A percentile compares a stretch with the other conserved stretches of the same genome.
phyloP scores from a whole-genome alignment of 2,797 vertebrate genomes.

The Harpagifer antarcticus region DNA sequence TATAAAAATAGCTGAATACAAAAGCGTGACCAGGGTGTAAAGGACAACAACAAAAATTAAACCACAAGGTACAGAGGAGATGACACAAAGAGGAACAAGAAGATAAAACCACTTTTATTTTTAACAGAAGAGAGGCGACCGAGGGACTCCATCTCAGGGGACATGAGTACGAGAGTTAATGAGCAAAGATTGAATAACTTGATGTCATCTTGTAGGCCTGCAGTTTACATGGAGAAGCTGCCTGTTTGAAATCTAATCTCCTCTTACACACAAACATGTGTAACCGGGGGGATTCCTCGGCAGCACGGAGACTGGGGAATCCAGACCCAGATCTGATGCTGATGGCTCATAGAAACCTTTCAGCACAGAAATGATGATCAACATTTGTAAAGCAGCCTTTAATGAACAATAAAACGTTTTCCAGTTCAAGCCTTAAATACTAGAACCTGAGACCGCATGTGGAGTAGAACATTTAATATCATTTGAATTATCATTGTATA shows the following conservation, averaged over 20 bases:
- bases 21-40: not conserved
- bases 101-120: not conserved
- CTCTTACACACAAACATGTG: constrained; percentile 34
- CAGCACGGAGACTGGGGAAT: constrained; percentile 65
- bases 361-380: constrained; percentile 49
- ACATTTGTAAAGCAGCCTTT: constrained; percentile 27
- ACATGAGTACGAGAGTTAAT: constrained; percentile 43
- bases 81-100: not conserved
- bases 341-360: constrained; percentile 43
- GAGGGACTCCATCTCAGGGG: constrained; percentile 16
- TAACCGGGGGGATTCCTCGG: constrained; percentile 66
- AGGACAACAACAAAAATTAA: not conserved
- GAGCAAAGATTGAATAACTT: constrained; percentile 49
- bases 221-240: constrained; percentile 47
- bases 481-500: constrained; percentile 42
- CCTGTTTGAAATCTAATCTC: constrained; percentile 63
- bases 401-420: constrained; percentile 19
- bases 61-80: not conserved
- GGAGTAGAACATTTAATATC: not conserved
- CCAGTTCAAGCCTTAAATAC: not conserved
- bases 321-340: constrained; percentile 43
- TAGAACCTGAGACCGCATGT: constrained; percentile 5
- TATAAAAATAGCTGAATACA: not conserved
- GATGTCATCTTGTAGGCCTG: constrained; percentile 39
- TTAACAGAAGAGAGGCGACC: not conserved